Evolutionary conservation across 2,113 vertebrate genomes (phyloP).

Genomic region (Myrmophylax atrothorax): DNA sequence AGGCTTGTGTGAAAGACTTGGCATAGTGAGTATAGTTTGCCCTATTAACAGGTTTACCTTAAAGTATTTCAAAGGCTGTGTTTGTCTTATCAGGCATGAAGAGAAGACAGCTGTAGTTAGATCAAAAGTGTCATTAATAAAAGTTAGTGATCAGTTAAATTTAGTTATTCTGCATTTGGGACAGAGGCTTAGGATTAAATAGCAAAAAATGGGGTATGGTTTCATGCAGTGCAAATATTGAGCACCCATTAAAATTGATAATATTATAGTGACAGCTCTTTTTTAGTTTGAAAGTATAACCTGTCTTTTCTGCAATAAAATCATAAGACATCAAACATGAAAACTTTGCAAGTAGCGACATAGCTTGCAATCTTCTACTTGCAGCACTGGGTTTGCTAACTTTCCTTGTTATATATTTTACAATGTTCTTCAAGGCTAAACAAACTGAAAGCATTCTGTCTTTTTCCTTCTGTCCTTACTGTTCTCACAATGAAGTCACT

Average conservation of each 20-base stretch:
- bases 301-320: neutral
- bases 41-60: neutral
- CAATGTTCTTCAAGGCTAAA: neutral
- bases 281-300: neutral
- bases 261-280: neutral
- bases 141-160: neutral
- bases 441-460: neutral
- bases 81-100: neutral
- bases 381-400: neutral
- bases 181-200: neutral
- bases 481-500: conserved; percentile 17
- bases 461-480: neutral
- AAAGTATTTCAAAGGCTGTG: neutral
- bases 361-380: neutral
- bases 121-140: neutral
- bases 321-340: neutral
- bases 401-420: neutral
- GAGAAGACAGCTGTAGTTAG: neutral
- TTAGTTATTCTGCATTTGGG: neutral
- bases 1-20: neutral
- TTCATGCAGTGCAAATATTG: neutral
- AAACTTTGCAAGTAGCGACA: neutral
- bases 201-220: neutral
- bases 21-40: neutral
- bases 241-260: neutral